Percentiles rank a stretch among this genome's conserved stretches.
Conservation (phyloP, 2,888 invertebrate genomes). For the Neelides folsomi region DNA sequence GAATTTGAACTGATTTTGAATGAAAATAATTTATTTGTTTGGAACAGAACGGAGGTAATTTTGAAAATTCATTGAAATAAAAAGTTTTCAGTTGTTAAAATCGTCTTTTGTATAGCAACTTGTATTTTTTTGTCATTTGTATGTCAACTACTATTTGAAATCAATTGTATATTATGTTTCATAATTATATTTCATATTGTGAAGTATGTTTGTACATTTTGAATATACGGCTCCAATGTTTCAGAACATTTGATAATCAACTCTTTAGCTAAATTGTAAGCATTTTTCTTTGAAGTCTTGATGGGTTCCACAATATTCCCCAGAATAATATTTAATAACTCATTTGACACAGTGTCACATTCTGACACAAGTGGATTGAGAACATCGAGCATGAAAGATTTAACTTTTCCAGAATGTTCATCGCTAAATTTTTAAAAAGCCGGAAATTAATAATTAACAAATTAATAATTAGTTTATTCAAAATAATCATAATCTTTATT, state of each 20-base stretch:
- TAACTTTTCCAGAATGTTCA: slow-evolving; percentile 90
- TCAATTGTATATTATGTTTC: too few species aligned
- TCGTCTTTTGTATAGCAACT: too few species aligned
- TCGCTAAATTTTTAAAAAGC: slow-evolving; percentile 48
- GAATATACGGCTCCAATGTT: slow-evolving; percentile 85
- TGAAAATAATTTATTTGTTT: too few species aligned
- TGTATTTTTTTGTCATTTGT: too few species aligned
- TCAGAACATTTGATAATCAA: slow-evolving; percentile 80
- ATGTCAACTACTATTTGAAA: too few species aligned
- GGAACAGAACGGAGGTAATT: too few species aligned
- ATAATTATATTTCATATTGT: too few species aligned
- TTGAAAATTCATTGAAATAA: too few species aligned
- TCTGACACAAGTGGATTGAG: slow-evolving; percentile 87
- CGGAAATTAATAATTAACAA: slow-evolving; percentile 7
- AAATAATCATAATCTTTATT: not conserved
- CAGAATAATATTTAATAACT: slow-evolving; percentile 82
- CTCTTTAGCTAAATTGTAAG: slow-evolving; percentile 80
- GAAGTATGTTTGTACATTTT: too few species aligned
- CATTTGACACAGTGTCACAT: slow-evolving; percentile 87
- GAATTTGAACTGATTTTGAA: too few species aligned
- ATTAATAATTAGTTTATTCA: slow-evolving; percentile 1
- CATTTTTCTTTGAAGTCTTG: slow-evolving; percentile 76
- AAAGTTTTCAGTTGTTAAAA: too few species aligned
- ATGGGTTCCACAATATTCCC: slow-evolving; percentile 87
- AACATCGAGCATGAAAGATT: slow-evolving; percentile 92